These are phyloP conservation scores for Alca torda DNA, from an alignment of 2,797 vertebrate genomes.

Conservation along the genomic window DNA sequence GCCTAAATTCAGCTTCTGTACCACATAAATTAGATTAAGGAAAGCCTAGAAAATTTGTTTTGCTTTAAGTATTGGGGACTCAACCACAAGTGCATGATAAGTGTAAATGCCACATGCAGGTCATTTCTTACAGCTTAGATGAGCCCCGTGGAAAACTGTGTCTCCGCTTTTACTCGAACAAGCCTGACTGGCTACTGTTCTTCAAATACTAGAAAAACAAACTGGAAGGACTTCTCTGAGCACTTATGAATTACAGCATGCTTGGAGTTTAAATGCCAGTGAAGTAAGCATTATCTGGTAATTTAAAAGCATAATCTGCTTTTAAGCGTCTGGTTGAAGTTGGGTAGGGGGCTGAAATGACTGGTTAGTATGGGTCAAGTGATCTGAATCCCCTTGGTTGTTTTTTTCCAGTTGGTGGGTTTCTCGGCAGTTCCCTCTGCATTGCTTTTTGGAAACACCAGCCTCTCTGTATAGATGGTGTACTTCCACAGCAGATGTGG, in stretches of 20 bases:
- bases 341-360: background rate
- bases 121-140: background rate
- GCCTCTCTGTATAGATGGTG: background rate
- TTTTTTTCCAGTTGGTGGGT: background rate
- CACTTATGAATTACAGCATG: background rate
- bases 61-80: background rate
- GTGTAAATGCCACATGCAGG: background rate
- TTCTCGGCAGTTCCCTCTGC: background rate
- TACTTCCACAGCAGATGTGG: background rate
- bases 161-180: background rate
- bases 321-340: background rate
- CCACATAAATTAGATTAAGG: background rate
- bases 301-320: background rate
- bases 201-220: background rate
- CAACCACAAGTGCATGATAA: background rate
- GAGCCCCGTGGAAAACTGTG: background rate
- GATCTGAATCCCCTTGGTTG: background rate
- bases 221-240: background rate
- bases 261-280: background rate
- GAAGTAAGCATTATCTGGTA: background rate
- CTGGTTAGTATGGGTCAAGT: background rate
- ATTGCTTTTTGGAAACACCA: background rate
- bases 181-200: background rate
- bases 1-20: background rate
- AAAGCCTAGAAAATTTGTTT: background rate